Evolutionary conservation across 1,140 invertebrate genomes (phyloP).

Genomic region (Ruditapes philippinarum): DNA sequence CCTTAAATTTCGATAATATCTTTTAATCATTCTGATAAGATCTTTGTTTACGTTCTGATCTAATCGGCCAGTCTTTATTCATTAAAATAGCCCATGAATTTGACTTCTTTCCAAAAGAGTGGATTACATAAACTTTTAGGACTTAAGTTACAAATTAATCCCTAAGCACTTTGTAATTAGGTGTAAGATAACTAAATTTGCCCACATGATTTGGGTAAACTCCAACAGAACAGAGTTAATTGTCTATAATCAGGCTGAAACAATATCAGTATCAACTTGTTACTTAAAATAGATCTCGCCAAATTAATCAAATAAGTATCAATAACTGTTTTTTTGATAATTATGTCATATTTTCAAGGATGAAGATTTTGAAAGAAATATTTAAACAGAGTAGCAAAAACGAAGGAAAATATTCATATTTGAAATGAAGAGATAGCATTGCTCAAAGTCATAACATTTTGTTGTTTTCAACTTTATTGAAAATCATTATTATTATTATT

Average conservation of each 20-base stretch:
- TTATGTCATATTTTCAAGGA: too few relatives aligned
- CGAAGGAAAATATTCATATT: too few relatives aligned
- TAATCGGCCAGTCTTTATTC: not conserved
- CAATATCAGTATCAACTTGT: not conserved
- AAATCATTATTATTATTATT: too few relatives aligned
- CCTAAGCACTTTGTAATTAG: not conserved
- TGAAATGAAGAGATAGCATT: too few relatives aligned
- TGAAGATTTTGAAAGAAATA: too few relatives aligned
- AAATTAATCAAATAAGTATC: not conserved
- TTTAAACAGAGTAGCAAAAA: too few relatives aligned
- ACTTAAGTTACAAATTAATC: constrained; percentile 18
- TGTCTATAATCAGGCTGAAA: not conserved
- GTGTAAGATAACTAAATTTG: not conserved
- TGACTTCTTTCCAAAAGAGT: not conserved
- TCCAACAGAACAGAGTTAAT: not conserved
- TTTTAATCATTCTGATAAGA: not conserved
- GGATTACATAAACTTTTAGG: not conserved
- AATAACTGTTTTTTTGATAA: too few relatives aligned
- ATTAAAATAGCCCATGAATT: not conserved
- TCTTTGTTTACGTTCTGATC: not conserved
- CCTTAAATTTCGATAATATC: not conserved
- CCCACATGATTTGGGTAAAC: not conserved
- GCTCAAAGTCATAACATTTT: too few relatives aligned
- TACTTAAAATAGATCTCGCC: not conserved
- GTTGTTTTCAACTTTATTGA: too few relatives aligned